Conservation (phyloP, 37 sponge, comb jelly and placozoan species). For the Amphimedon queenslandica region DNA sequence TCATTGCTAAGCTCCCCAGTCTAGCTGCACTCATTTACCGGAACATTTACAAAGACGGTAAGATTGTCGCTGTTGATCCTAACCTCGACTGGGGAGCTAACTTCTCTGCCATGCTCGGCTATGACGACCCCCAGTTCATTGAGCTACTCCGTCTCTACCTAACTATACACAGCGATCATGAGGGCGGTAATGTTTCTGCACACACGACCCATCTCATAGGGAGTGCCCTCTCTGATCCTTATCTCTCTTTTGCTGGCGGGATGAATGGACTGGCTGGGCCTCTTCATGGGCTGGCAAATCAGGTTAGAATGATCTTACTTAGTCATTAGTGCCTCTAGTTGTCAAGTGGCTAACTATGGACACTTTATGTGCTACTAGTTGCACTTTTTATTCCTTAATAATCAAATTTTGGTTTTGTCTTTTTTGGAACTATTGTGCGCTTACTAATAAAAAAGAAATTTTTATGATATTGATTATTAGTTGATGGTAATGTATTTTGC, state of each 20-base stretch:
- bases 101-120: conserved; percentile 95
- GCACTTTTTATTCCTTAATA: too few species aligned
- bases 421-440: too few species aligned
- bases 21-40: conserved; percentile 91
- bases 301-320: conserved; percentile 13
- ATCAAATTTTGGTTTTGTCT: too few species aligned
- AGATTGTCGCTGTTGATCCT: conserved; percentile 73
- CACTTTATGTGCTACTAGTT: too few species aligned
- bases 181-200: conserved; percentile 97
- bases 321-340: background rate
- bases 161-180: conserved; percentile 97
- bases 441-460: too few species aligned
- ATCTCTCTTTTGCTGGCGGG: conserved; percentile 92
- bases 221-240: conserved; percentile 95
- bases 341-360: too few species aligned
- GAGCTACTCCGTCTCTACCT: conserved; percentile 96
- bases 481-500: too few species aligned
- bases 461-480: too few species aligned
- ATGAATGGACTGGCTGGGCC: conserved; percentile 99
- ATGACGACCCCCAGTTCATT: conserved; percentile 52
- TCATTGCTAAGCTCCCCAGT: conserved; percentile 95
- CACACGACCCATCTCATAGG: conserved; percentile 96
- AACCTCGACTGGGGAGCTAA: conserved; percentile 94
- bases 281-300: conserved; percentile 93
- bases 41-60: conserved; percentile 81